These are phyloP conservation scores for Sebastes iracundus DNA, from an alignment of 2,797 vertebrate species.

Conservation along the genomic window DNA sequence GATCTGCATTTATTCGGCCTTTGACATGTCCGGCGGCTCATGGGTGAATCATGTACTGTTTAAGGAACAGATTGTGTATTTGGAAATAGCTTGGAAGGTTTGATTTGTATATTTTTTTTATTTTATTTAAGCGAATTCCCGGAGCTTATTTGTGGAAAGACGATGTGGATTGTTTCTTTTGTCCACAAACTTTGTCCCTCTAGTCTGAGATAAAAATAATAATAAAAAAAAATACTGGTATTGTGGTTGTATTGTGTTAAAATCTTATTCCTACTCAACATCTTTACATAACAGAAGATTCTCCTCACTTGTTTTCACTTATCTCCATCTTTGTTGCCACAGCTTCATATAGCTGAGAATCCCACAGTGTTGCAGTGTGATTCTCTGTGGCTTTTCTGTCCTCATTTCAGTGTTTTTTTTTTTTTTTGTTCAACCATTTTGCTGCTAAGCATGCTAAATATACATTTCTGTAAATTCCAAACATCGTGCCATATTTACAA, in stretches of 20 bases:
- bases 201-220: constrained; percentile 43
- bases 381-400: not conserved
- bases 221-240: not conserved
- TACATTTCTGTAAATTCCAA: not conserved
- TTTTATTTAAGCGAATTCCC: constrained; percentile 5
- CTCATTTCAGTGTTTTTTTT: not conserved
- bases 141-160: constrained; percentile 6
- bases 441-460: not conserved
- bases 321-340: not conserved
- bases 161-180: not conserved
- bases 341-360: not conserved
- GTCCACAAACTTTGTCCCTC: constrained; percentile 1
- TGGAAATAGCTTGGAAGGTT: constrained; percentile 12
- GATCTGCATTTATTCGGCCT: not conserved
- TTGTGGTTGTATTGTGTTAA: not conserved
- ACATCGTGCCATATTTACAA: not conserved
- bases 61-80: constrained; percentile 17
- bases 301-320: not conserved
- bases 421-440: not conserved
- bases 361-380: not conserved
- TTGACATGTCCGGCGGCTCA: not conserved
- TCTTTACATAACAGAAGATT: not conserved
- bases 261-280: not conserved
- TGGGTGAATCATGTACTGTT: constrained; percentile 5
- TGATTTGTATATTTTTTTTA: constrained; percentile 61